Conservation (phyloP, 2,888 invertebrate species). For the Chloroclystis v-ata region DNA sequence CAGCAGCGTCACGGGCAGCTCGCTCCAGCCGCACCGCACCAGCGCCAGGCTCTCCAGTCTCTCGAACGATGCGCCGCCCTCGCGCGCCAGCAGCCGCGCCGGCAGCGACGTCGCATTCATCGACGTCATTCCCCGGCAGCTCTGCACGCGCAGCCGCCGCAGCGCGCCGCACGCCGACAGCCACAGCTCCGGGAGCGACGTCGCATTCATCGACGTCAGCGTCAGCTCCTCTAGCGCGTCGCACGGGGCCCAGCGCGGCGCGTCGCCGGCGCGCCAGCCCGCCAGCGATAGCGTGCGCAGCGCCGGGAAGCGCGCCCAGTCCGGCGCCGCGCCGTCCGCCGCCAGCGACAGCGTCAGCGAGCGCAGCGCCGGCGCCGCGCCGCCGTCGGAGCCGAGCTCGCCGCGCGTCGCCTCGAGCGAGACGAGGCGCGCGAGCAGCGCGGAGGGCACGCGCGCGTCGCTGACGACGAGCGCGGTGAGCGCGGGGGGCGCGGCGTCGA, state of each 20-base stretch:
- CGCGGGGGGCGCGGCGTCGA: slow-evolving; percentile 8
- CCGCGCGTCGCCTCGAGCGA: slow-evolving; percentile 22
- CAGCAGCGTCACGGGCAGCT: slow-evolving; percentile 33
- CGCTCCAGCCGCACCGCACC: slow-evolving; percentile 2
- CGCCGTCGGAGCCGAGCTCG: slow-evolving; percentile 14
- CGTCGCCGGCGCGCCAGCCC: slow-evolving; percentile 16
- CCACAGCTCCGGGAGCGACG: slow-evolving; percentile 16
- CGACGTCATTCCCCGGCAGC: background rate
- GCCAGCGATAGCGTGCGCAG: slow-evolving; percentile 14
- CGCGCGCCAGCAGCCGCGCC: slow-evolving; percentile 9
- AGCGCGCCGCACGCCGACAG: slow-evolving; percentile 16
- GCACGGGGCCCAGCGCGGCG: slow-evolving; percentile 7
- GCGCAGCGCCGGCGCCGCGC: slow-evolving; percentile 19
- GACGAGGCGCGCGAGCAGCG: slow-evolving; percentile 9
- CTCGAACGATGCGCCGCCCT: slow-evolving; percentile 9
- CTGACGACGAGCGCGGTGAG: slow-evolving; percentile 25
- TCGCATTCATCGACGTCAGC: slow-evolving; percentile 22
- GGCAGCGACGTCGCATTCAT: background rate
- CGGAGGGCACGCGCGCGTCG: slow-evolving; percentile 9
- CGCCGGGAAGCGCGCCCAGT: slow-evolving; percentile 22
- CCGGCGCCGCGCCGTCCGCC: slow-evolving; percentile 19
- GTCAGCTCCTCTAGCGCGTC: slow-evolving; percentile 26
- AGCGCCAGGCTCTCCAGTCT: background rate
- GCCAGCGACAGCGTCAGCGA: slow-evolving; percentile 20
- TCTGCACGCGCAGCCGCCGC: slow-evolving; percentile 7